A percentile compares a stretch with the other conserved stretches of the same genome.
Conservation (phyloP, 2,797 vertebrate genomes). For the Brotula barbata region DNA sequence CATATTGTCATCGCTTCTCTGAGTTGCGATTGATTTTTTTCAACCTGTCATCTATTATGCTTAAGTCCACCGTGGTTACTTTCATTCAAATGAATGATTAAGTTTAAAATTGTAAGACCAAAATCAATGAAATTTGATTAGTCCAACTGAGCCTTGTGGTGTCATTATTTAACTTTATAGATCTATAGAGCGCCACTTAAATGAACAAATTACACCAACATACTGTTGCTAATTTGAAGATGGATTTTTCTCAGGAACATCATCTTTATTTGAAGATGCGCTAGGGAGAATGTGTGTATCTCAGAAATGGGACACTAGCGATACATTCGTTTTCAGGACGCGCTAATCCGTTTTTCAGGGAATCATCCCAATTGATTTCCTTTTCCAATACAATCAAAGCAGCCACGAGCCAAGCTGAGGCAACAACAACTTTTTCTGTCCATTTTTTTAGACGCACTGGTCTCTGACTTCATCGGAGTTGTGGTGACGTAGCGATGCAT, state of each 20-base stretch:
- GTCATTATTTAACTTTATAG: slow-evolving; percentile 47
- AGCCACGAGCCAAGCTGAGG: no score
- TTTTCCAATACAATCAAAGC: no score
- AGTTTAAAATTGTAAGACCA: background rate
- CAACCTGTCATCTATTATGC: slow-evolving; percentile 41
- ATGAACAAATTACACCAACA: slow-evolving; percentile 29
- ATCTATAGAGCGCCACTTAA: slow-evolving; percentile 30
- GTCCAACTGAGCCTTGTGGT: slow-evolving; percentile 35
- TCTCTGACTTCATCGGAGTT: no score
- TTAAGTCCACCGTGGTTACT: slow-evolving; percentile 34
- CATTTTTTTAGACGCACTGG: no score
- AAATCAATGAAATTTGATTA: slow-evolving; percentile 56
- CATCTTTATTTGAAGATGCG: slow-evolving; percentile 30
- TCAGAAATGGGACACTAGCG: no score
- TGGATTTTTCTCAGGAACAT: slow-evolving; percentile 1
- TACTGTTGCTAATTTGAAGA: slow-evolving; percentile 26
- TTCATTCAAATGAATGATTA: slow-evolving; percentile 47
- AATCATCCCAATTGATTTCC: no score
- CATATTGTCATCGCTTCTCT: slow-evolving; percentile 32
- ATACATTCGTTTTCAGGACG: no score
- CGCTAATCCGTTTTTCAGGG: no score
- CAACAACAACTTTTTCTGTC: no score
- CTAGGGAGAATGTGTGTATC: slow-evolving; percentile 9
- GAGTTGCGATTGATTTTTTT: slow-evolving; percentile 25
- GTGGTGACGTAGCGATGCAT: no score